Evolutionary conservation across 2,113 vertebrate species (phyloP), one percentile per base, ranked within the genome.

Genomic region (Scomber scombrus): DNA sequence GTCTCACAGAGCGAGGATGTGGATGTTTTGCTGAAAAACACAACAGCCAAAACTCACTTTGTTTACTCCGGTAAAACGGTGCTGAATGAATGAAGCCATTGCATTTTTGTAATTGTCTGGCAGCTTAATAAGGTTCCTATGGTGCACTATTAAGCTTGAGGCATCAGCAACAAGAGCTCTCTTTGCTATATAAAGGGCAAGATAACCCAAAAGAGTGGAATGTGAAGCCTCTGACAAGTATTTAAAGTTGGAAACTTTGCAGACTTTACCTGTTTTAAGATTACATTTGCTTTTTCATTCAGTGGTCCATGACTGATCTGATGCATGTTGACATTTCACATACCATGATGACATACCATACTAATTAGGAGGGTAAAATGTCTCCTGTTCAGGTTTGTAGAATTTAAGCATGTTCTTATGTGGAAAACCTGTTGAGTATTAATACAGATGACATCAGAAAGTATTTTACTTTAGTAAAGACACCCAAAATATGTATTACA

Each of bases 41-140:
- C 77, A 78, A 64, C 12, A 7, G 56, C 78, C 43, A 52, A 49
- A 16, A 71, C 52, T 77, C 51, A 51, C 67, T 75, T 79, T 78
- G 76, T 83, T 87, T 81, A 74, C 63, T 68, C 18, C 21, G 15
- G 61, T 52, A 78, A 47, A 71, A 77, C 11, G 7, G 19, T 29
- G 8, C 61, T 34, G 75, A 78, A 73, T 68, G 80, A 65, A 77
- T 70, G 73, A 76, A 18, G 81, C 62, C 9, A 56, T 58, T 70
- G 29, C 72, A 74, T 81, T 86, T 81, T 61, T 52, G 18, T 82
- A 66, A 88, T 86, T 91, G 71, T 72, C 79, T 86, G 81, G 71
- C 86, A 88, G 52, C 74, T 71, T 85, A 87, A 91, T 80, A 13
- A 76, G 70, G 55, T 78, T 87, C 71, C 75, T 80, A 71, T 72